These are phyloP conservation scores for Chrysogorgia sp. DNA, from an alignment of 92 coral and sea anemone genomes.

Conservation along the genomic window DNA sequence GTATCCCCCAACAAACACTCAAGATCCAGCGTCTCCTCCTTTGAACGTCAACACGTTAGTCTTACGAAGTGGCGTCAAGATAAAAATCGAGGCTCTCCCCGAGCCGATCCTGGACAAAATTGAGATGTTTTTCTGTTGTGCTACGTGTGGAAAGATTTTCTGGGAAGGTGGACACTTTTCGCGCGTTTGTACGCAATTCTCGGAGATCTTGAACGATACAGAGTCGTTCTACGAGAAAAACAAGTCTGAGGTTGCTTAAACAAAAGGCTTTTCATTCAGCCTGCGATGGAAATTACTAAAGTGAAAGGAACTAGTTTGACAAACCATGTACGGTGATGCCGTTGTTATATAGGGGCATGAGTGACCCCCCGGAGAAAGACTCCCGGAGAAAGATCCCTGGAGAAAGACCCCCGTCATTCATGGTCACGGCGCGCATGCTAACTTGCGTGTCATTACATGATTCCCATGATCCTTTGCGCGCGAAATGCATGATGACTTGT, in stretches of 20 bases:
- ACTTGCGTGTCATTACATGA: no score
- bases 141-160: constrained; percentile 82
- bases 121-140: constrained; percentile 79
- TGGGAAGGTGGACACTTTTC: constrained; percentile 99
- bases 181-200: constrained; percentile 76
- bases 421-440: no score
- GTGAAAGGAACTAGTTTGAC: no score
- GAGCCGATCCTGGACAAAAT: constrained; percentile 71
- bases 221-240: constrained; percentile 16
- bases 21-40: constrained; percentile 58
- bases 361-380: no score
- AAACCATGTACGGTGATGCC: no score
- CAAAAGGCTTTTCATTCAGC: no score
- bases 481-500: no score
- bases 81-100: constrained; percentile 72
- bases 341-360: no score
- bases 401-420: no score
- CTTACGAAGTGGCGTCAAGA: constrained; percentile 66
- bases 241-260: not conserved
- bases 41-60: constrained; percentile 68
- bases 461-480: no score
- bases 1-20: constrained; percentile 46
- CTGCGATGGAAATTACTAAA: no score
- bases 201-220: constrained; percentile 62
- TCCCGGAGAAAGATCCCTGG: no score